A percentile compares a stretch with the other conserved stretches of the same genome.
These are phyloP conservation scores for Sialia sialis DNA, from an alignment of 2,113 vertebrate genomes.

Conservation along the genomic window DNA sequence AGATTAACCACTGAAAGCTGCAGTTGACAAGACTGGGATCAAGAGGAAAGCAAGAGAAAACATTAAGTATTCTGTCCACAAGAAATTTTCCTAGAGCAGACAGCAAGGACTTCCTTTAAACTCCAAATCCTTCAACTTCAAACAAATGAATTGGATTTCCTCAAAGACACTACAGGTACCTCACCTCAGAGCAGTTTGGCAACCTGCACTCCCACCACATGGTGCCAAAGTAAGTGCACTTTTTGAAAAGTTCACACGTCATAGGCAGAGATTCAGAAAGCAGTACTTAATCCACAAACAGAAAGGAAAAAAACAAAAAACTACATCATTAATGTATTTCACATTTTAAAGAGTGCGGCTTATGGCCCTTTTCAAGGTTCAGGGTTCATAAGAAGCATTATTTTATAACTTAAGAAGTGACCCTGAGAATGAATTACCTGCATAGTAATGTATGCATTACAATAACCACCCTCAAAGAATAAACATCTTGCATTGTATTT, in stretches of 20 bases:
- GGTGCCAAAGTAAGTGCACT: not conserved
- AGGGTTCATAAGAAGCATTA: not conserved
- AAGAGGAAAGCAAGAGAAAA: not conserved
- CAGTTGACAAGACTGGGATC: not conserved
- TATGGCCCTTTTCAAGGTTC: not conserved
- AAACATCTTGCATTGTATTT: not conserved
- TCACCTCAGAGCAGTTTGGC: not conserved
- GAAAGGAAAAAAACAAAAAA: not conserved
- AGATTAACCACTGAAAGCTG: not conserved
- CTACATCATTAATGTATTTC: not conserved
- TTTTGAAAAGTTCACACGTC: not conserved
- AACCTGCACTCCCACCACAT: not conserved
- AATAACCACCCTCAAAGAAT: not conserved
- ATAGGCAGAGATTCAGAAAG: not conserved
- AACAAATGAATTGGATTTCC: not conserved
- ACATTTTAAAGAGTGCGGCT: not conserved
- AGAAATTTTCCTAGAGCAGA: not conserved
- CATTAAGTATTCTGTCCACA: not conserved
- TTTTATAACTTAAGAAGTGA: not conserved
- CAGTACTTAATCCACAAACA: not conserved
- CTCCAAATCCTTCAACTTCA: not conserved
- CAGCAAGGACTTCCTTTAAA: not conserved
- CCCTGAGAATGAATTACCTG: not conserved
- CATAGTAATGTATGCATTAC: not conserved
- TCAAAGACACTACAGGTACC: accelerated